Conservation (phyloP, 2,888 invertebrate species). For the Hololepta plana region DNA sequence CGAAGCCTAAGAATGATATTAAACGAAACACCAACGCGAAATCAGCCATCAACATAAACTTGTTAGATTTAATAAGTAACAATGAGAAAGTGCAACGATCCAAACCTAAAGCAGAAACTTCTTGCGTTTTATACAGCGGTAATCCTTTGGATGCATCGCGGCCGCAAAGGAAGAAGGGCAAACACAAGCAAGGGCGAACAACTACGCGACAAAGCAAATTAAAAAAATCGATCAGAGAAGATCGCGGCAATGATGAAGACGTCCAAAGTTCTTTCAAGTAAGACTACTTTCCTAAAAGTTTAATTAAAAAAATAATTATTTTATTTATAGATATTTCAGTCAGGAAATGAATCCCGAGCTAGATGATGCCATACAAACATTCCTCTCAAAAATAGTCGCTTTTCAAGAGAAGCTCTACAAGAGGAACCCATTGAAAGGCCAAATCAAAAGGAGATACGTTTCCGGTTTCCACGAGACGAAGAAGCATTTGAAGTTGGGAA, state of each 20-base stretch:
- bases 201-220: conserved; percentile 11
- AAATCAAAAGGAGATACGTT: conserved; percentile 35
- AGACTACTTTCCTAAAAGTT: too few species aligned
- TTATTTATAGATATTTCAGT: too few species aligned
- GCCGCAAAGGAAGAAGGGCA: conserved; percentile 13
- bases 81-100: conserved; percentile 5
- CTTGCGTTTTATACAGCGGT: conserved; percentile 11
- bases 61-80: too few species aligned
- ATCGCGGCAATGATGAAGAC: neutral
- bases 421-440: conserved; percentile 38
- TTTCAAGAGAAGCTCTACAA: conserved; percentile 42
- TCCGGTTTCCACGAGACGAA: conserved; percentile 42
- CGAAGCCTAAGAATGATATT: too few species aligned
- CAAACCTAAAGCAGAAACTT: conserved; percentile 3
- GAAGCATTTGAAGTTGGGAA: conserved; percentile 35
- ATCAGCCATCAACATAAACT: too few species aligned
- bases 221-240: conserved; percentile 12
- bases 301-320: too few species aligned
- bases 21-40: too few species aligned
- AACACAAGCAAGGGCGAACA: conserved; percentile 13
- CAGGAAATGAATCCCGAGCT: too few species aligned
- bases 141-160: conserved; percentile 14
- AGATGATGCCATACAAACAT: conserved; percentile 26
- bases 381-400: conserved; percentile 35
- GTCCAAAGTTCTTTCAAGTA: too few species aligned